phyloP scores from a whole-genome alignment of 1,140 invertebrate genomes.

The Cyclina sinensis region DNA sequence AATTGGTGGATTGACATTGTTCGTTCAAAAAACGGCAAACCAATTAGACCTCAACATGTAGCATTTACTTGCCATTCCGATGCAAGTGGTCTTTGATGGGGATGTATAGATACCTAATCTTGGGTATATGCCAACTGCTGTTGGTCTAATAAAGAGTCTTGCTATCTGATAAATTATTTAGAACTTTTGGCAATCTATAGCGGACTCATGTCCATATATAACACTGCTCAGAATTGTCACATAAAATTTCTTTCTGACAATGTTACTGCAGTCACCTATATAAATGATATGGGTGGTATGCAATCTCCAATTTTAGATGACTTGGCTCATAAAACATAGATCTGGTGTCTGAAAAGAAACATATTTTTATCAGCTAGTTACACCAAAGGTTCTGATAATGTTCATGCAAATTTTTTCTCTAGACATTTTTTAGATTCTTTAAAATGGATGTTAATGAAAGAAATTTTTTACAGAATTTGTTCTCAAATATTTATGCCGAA shows the following conservation, averaged over 20 bases:
- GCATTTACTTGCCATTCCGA: neutral
- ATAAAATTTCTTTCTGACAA: conserved; percentile 54
- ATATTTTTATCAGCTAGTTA: conserved; percentile 57
- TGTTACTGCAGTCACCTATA: conserved; percentile 57
- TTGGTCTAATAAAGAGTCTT: neutral
- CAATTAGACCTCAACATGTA: neutral
- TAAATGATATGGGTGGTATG: conserved; percentile 69
- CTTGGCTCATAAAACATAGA: conserved; percentile 59
- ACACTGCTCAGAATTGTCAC: neutral
- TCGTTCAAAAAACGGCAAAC: neutral
- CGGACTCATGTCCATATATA: conserved; percentile 43
- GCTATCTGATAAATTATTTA: conserved; percentile 51
- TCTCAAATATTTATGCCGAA: conserved; percentile 32
- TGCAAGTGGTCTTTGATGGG: neutral
- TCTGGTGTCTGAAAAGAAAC: conserved; percentile 58
- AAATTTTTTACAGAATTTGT: conserved; percentile 58
- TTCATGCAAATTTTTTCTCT: conserved; percentile 58
- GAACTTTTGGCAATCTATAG: conserved; percentile 53
- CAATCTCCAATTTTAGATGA: conserved; percentile 21
- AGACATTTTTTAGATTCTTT: conserved; percentile 47
- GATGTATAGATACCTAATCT: neutral
- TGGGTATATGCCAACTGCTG: neutral
- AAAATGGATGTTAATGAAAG: conserved; percentile 51
- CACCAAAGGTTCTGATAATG: conserved; percentile 51
- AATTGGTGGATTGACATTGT: conserved; percentile 3